Conservation (phyloP, 30 jellyfish, hydroid and myxozoan genomes). For the Aurelia aurita complex sp. Pacific region DNA sequence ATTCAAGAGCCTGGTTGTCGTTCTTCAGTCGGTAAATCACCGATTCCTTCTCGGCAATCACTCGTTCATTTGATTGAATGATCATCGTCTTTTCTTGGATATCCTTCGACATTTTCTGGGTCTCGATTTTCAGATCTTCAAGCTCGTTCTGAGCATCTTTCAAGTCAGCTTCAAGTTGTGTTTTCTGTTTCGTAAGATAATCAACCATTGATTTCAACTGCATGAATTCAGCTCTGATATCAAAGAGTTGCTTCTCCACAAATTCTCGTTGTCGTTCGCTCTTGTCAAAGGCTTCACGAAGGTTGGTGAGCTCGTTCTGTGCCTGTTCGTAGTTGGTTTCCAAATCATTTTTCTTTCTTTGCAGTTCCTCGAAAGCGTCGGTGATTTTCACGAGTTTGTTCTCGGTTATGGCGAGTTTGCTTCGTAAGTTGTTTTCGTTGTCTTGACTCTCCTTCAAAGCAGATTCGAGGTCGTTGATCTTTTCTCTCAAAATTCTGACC, state of each 20-base stretch:
- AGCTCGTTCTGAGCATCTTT: conserved; percentile 57
- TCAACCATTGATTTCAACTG: conserved; percentile 74
- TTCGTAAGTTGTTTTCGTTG: conserved; percentile 73
- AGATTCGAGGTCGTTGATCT: conserved; percentile 79
- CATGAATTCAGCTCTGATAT: conserved; percentile 50
- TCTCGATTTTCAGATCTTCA: conserved; percentile 58
- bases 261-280: conserved; percentile 76
- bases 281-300: conserved; percentile 67
- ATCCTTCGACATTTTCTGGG: conserved; percentile 61
- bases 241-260: conserved; percentile 61
- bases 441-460: conserved; percentile 87
- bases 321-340: conserved; percentile 72
- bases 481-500: conserved; percentile 68
- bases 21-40: conserved; percentile 67
- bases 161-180: conserved; percentile 69
- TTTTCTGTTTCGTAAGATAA: conserved; percentile 72
- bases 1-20: conserved; percentile 75
- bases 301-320: conserved; percentile 57
- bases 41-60: conserved; percentile 62
- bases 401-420: conserved; percentile 71
- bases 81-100: conserved; percentile 76
- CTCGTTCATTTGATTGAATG: conserved; percentile 64
- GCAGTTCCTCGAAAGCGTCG: conserved; percentile 82
- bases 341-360: conserved; percentile 69
- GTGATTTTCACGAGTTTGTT: conserved; percentile 86